Percentiles rank a stretch among this genome's conserved stretches.
These are phyloP conservation scores for Recurvirostra avosetta DNA, from an alignment of 2,113 vertebrate genomes.

Conservation along the genomic window DNA sequence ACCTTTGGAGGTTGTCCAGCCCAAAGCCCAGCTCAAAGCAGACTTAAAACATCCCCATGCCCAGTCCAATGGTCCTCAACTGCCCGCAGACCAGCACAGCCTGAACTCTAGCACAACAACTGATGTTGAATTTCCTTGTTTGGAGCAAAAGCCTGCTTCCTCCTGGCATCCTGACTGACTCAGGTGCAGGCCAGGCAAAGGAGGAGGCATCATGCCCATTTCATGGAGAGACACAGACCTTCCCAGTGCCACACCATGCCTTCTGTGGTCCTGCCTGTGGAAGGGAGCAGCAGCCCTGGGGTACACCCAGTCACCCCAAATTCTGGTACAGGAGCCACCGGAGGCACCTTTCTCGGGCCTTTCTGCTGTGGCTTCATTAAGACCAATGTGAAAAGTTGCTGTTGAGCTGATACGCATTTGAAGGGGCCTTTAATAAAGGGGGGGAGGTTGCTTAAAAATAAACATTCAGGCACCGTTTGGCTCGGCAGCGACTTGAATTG, in stretches of 20 bases:
- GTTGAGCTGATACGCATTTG: neutral
- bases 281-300: neutral
- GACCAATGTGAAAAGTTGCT: neutral
- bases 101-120: neutral
- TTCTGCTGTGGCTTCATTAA: neutral
- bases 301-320: neutral
- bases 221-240: neutral
- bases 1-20: neutral
- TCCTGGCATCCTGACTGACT: neutral
- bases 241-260: too few species aligned
- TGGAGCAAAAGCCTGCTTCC: neutral
- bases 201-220: neutral
- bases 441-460: neutral
- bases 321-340: neutral
- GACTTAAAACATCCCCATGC: neutral
- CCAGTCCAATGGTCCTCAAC: neutral
- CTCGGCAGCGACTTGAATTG: neutral
- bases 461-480: neutral
- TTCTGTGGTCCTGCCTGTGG: neutral
- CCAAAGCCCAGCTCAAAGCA: neutral
- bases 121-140: neutral
- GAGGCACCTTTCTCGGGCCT: neutral
- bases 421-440: neutral
- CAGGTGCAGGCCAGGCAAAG: rapidly evolving
- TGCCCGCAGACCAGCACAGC: neutral